Evolutionary conservation across 2,888 invertebrate genomes (phyloP), one percentile per base, ranked within the genome.

Genomic region (Deilephila elpenor): DNA sequence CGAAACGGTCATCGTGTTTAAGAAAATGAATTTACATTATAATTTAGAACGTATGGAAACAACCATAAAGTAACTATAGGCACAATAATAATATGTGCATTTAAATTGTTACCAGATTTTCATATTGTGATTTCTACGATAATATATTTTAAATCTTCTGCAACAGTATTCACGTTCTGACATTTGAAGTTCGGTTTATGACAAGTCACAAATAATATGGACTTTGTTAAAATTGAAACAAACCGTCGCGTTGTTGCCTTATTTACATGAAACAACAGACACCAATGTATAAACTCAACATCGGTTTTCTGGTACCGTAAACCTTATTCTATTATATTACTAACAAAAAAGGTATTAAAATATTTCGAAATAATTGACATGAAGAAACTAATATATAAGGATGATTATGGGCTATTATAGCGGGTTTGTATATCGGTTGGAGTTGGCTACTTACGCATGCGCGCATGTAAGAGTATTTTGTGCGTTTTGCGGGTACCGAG

Each of bases 1-100:
- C 79, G 82, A 89, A 88, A 88, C 86, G 80, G 74, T 82, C 79
- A 85, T 87, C 88, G 86, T 87, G 78, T 75, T 74, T 74, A 77
- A 77, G 77, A 79, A 83, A 83, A 78, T 78, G 80, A 67, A 82
- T 84, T 83, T 82, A 80, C 84, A 82, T 81, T 78, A 79, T 79
- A 80, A 82, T 78, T 78, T 81, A 77, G 78, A 79, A 79, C 77
- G 76, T 78, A 80, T 71, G 59, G 61, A 51, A 53, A 73, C 73
- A 71, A 78, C 77, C 76, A 77, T 81, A 80, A 82, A 81, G 79
- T 81, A 79, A 79, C 79, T 81, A 83, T 77, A 74, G 75, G 73
- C 70, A 76, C 78, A 77, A 80, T 79, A 78, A 80, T 79, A 79
- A 76, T 78, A 78, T 78, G 78, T 80, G 77, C 79, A 82, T 82